These are phyloP conservation scores for Tyria jacobaeae DNA, from an alignment of 2,888 invertebrate species.

Conservation along the genomic window DNA sequence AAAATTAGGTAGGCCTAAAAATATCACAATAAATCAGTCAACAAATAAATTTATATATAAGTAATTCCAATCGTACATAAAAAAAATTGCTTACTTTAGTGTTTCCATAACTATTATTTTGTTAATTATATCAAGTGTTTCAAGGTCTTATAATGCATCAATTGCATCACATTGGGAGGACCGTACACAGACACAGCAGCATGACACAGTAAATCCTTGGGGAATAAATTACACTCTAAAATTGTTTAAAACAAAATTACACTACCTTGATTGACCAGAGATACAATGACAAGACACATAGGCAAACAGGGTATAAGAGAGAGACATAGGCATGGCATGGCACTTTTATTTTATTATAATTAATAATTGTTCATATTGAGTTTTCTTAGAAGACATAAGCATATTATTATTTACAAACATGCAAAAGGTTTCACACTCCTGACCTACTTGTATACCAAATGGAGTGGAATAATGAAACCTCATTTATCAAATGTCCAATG, in stretches of 20 bases:
- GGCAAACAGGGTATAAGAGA: not conserved
- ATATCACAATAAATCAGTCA: too few species aligned
- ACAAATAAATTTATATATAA: not conserved
- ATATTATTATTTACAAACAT: not conserved
- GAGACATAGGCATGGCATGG: not conserved
- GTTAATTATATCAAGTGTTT: not conserved
- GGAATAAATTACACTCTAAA: not conserved
- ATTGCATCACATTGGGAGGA: not conserved
- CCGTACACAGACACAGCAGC: not conserved
- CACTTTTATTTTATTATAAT: not conserved
- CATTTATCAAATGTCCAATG: slow-evolving; percentile 29
- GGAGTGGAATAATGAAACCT: slow-evolving; percentile 37
- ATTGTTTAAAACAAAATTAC: too few species aligned
- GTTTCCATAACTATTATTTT: not conserved
- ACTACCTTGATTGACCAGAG: not conserved
- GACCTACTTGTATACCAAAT: slow-evolving; percentile 20
- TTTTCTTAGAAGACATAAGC: not conserved
- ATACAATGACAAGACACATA: not conserved
- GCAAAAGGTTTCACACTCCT: not conserved
- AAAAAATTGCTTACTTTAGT: not conserved
- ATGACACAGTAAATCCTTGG: not conserved
- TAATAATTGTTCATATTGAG: not conserved
- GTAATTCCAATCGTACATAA: not conserved
- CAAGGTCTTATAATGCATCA: not conserved
- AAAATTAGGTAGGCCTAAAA: too few species aligned